These are phyloP conservation scores for Arrhamphus sclerolepis DNA, from an alignment of 2,797 vertebrate species.

Conservation along the genomic window DNA sequence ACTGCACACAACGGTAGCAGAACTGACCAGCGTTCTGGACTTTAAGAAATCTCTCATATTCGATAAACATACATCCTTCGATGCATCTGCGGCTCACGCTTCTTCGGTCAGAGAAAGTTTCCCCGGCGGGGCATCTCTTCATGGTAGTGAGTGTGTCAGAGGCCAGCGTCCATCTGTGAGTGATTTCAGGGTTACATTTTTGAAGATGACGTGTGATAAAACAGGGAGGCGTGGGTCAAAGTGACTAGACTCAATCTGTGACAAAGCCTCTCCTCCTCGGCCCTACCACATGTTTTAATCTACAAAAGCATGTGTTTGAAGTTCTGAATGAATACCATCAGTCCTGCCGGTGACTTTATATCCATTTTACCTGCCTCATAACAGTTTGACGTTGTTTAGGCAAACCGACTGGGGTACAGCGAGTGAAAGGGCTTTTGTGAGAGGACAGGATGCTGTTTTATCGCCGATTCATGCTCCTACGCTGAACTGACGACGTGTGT, in stretches of 20 bases:
- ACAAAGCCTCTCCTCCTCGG: conserved; percentile 71
- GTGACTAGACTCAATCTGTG: conserved; percentile 76
- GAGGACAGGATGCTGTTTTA: conserved; percentile 13
- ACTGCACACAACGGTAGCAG: conserved; percentile 44
- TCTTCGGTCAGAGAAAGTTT: conserved; percentile 46
- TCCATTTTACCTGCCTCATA: conserved; percentile 68
- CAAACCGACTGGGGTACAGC: conserved; percentile 4
- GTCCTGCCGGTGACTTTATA: conserved; percentile 68
- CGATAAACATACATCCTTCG: background rate
- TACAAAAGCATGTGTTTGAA: conserved; percentile 82
- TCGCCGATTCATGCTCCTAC: too few relatives aligned
- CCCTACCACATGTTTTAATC: conserved; percentile 81
- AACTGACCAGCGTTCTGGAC: background rate
- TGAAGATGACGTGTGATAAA: conserved; percentile 80
- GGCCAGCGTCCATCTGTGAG: conserved; percentile 74
- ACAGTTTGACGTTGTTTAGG: conserved; percentile 35
- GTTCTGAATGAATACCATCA: conserved; percentile 79
- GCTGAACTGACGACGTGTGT: too few relatives aligned
- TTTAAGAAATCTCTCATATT: conserved; percentile 3
- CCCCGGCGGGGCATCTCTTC: conserved; percentile 45
- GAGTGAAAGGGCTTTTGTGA: background rate
- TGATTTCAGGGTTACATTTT: conserved; percentile 78
- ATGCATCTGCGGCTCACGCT: conserved; percentile 25
- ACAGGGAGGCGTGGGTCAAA: conserved; percentile 77
- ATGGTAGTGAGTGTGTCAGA: conserved; percentile 54